Evolutionary conservation across 2,113 vertebrate species (phyloP).

Genomic region (Lagopus leucura): DNA sequence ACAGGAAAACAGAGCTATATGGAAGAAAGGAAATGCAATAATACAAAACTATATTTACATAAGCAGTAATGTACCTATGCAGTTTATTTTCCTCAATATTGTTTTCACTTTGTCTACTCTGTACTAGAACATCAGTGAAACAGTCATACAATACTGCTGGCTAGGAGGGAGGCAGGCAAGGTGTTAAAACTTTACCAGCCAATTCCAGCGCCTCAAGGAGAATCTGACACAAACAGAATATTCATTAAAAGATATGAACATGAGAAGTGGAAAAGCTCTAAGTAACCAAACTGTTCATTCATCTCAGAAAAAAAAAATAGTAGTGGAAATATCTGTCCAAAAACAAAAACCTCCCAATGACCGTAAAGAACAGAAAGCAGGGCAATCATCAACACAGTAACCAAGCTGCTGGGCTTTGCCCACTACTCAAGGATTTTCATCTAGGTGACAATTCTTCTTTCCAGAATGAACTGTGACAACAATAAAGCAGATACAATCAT

Average conservation of each 20-base stretch:
- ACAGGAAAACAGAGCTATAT: not conserved
- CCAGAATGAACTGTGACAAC: not conserved
- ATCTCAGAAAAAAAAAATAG: not conserved
- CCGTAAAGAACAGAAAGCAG: not conserved
- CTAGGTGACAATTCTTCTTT: not conserved
- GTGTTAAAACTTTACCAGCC: not conserved
- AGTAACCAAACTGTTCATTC: not conserved
- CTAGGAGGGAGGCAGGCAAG: not conserved
- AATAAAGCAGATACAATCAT: not conserved
- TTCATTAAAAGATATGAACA: not conserved
- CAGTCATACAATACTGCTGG: not conserved
- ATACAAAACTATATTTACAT: not conserved
- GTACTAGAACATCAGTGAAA: not conserved
- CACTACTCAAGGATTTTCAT: not conserved
- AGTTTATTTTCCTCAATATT: not conserved
- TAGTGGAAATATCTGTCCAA: not conserved
- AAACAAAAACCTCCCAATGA: not conserved
- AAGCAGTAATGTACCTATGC: too few relatives aligned
- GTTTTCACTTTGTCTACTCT: not conserved
- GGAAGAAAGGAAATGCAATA: not conserved
- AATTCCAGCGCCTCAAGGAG: not conserved
- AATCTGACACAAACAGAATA: not conserved
- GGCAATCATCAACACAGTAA: not conserved
- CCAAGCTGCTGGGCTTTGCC: not conserved
- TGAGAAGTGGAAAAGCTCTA: not conserved